Base-by-base conservation (phyloP, 1,140 invertebrate species). In the Colletes gigas region DNA sequence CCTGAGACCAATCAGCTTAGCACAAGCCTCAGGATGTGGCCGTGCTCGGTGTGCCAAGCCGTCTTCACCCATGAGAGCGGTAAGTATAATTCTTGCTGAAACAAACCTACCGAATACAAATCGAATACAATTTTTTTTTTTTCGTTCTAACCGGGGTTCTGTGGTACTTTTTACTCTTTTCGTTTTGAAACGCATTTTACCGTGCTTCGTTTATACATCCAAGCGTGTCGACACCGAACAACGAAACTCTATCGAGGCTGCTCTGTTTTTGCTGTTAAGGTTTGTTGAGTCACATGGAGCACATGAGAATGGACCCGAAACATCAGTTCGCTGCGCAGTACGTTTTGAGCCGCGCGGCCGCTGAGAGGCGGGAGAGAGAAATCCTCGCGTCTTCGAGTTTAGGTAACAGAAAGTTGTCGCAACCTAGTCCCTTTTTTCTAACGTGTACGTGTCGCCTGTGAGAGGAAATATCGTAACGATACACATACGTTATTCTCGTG, bases 291-390 rank as follows among this genome's bases (percentile, higher is more conserved):
- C 98, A 98, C 91, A 98, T 98, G 98, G 98, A 98, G 90, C 97
- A 98, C 90, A 98, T 98, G 98, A 95, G 98, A 88, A 98, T 98
- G 97, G 98, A 98, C 93, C 97, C 98, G 4, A 98, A 98, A 93
- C 98, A 98, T 95, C 98, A 98, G 91, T 98, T 98, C 90, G 98
- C 98, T 52, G 98, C 98, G 41, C 98, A 98, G 91, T 98, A 98
- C 91, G 97, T 98, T 30, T 94, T 98, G 70, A 98, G 97, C 81
- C 94, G 97, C 86, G 98, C 97, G 10, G 98, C 98, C 8, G 98
- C 97, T 39, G 97, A 98, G 89, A 95, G 97, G 87, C 94, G 97
- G 81, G 97, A 98, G 90, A 94, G 97, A 52, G 97, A 98, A 90
- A 93, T 97, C 72, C 93, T 97, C 44, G 96, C 96, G 0, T 94